Percentiles rank a stretch among this genome's conserved stretches.
Evolutionary conservation across 2,888 invertebrate genomes (phyloP).

Genomic region (Heteromyza rotundicornis): DNA sequence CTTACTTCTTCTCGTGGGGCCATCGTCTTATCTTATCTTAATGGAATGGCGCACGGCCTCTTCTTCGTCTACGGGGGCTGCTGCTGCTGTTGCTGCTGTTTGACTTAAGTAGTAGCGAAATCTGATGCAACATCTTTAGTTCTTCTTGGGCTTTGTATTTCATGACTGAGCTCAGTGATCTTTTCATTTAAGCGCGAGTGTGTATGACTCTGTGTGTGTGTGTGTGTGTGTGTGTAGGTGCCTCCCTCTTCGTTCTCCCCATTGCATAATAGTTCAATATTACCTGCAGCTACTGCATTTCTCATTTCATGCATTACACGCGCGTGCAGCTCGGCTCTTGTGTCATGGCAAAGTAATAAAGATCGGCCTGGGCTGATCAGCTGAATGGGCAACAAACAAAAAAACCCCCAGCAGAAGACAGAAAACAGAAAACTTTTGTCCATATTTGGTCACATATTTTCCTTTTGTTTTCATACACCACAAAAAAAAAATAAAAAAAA

Average conservation of each 20-base stretch:
- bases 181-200: constrained; percentile 12
- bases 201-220: neutral
- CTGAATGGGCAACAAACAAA: too few species aligned
- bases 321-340: neutral
- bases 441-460: constrained; percentile 9
- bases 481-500: too few species aligned
- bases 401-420: too few species aligned
- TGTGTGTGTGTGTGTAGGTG: neutral
- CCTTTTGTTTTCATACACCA: neutral
- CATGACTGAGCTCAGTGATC: neutral
- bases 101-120: neutral
- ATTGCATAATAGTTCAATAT: constrained; percentile 14
- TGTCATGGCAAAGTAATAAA: constrained; percentile 14
- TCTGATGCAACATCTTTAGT: neutral
- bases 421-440: constrained; percentile 1
- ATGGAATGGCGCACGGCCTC: neutral
- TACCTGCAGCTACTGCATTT: constrained; percentile 15
- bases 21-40: neutral
- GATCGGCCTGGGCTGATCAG: neutral
- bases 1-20: neutral
- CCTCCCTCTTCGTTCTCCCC: neutral
- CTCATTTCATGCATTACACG: neutral
- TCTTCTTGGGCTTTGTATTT: neutral
- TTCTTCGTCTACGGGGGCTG: neutral
- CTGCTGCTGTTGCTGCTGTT: neutral